Evolutionary conservation across 2,113 vertebrate species (phyloP).

Genomic region (Athene noctua): DNA sequence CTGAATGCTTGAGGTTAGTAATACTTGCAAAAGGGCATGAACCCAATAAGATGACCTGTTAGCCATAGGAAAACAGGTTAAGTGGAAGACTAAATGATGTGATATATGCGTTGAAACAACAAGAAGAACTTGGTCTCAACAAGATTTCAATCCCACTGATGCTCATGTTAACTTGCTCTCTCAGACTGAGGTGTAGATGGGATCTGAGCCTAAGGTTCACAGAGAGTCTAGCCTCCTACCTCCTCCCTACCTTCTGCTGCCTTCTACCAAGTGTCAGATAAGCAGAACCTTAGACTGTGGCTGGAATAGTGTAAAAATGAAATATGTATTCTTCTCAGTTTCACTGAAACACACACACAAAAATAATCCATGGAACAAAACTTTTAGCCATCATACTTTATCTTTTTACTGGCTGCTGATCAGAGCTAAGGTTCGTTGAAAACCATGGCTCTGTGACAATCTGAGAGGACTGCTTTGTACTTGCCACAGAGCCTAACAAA

Average conservation of each 20-base stretch:
- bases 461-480: background rate
- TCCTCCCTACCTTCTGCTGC: background rate
- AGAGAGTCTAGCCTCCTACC: background rate
- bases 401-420: background rate
- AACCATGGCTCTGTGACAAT: background rate
- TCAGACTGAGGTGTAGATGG: background rate
- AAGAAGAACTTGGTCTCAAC: background rate
- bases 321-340: background rate
- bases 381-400: background rate
- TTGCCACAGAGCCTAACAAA: background rate
- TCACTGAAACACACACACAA: background rate
- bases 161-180: background rate
- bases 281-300: background rate
- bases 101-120: background rate
- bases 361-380: background rate
- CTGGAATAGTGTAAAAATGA: background rate
- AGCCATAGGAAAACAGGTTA: background rate
- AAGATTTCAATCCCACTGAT: background rate
- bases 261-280: background rate
- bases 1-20: background rate
- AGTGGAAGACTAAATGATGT: constrained; percentile 9
- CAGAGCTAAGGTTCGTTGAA: background rate
- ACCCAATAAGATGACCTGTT: constrained; percentile 10
- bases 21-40: background rate
- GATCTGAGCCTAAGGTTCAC: background rate